phyloP scores from a whole-genome alignment of 2,888 invertebrate genomes.

The Neoitamus cyanurus region DNA sequence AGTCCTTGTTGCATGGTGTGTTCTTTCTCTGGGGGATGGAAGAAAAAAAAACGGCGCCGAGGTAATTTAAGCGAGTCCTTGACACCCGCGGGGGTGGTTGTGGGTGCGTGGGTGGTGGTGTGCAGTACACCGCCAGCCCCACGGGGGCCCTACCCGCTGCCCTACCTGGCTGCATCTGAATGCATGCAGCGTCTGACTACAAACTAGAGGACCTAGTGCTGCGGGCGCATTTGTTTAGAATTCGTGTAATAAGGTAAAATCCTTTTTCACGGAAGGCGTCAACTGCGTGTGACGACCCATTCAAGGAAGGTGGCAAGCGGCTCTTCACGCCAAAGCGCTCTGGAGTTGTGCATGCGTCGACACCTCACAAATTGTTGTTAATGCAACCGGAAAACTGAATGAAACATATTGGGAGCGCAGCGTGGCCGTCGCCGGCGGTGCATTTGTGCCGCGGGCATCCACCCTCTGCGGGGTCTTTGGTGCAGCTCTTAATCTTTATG shows the following conservation, averaged over 20 bases:
- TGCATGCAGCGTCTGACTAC: neutral
- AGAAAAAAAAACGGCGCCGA: neutral
- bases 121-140: neutral
- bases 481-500: neutral
- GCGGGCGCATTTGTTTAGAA: neutral
- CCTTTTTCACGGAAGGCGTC: conserved; percentile 8
- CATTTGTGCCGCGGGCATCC: neutral
- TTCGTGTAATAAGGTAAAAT: conserved; percentile 17
- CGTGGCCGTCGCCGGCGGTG: neutral
- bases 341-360: conserved; percentile 50
- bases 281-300: conserved; percentile 22
- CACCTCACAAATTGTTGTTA: conserved; percentile 52
- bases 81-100: neutral
- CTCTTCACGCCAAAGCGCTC: conserved; percentile 20
- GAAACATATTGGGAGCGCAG: conserved; percentile 22
- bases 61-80: conserved; percentile 32
- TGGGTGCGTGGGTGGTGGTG: neutral
- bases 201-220: neutral
- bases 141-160: neutral
- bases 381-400: conserved; percentile 50
- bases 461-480: neutral
- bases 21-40: neutral
- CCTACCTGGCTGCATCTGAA: neutral
- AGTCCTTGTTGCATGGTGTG: conserved; percentile 26
- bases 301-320: conserved; percentile 14